Conservation (phyloP, 2,888 invertebrate genomes). For the Lysandra coridon region DNA sequence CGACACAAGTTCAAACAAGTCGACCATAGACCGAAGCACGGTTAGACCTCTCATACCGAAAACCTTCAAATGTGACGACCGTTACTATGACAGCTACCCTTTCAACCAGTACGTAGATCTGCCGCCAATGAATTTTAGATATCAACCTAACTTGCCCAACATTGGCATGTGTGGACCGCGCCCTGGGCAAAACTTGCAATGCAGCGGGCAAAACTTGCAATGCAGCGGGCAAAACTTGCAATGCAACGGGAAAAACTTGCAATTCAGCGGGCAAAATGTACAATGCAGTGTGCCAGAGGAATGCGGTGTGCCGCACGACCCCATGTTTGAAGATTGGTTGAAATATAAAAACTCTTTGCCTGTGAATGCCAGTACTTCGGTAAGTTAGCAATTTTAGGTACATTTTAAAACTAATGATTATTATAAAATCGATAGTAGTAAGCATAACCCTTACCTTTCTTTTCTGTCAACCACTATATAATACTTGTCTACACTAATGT, state of each 20-base stretch:
- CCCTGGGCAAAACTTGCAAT: slow-evolving; percentile 52
- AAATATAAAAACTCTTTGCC: slow-evolving; percentile 76
- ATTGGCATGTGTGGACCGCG: slow-evolving; percentile 5
- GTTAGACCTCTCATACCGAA: slow-evolving; percentile 67
- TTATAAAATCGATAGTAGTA: too few species aligned
- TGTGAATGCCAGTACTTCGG: slow-evolving; percentile 69
- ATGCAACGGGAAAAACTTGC: slow-evolving; percentile 39
- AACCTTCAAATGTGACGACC: slow-evolving; percentile 66
- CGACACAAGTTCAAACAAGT: slow-evolving; percentile 72
- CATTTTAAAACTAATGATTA: not conserved
- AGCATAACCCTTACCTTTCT: too few species aligned
- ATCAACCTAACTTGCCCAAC: slow-evolving; percentile 47
- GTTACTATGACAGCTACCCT: slow-evolving; percentile 64
- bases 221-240: slow-evolving; percentile 40
- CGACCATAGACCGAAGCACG: slow-evolving; percentile 66
- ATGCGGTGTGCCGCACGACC: slow-evolving; percentile 64
- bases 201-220: slow-evolving; percentile 31
- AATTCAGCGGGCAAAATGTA: slow-evolving; percentile 39
- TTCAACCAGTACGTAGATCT: slow-evolving; percentile 67
- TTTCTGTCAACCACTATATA: too few species aligned
- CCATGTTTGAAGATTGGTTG: slow-evolving; percentile 79
- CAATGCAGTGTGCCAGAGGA: slow-evolving; percentile 45
- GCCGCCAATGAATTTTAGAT: slow-evolving; percentile 57
- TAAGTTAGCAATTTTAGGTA: slow-evolving; percentile 47
- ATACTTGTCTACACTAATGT: too few species aligned